A percentile compares a stretch with the other conserved stretches of the same genome.
Conservation (phyloP, 2,797 vertebrate species). For the Todus mexicanus region DNA sequence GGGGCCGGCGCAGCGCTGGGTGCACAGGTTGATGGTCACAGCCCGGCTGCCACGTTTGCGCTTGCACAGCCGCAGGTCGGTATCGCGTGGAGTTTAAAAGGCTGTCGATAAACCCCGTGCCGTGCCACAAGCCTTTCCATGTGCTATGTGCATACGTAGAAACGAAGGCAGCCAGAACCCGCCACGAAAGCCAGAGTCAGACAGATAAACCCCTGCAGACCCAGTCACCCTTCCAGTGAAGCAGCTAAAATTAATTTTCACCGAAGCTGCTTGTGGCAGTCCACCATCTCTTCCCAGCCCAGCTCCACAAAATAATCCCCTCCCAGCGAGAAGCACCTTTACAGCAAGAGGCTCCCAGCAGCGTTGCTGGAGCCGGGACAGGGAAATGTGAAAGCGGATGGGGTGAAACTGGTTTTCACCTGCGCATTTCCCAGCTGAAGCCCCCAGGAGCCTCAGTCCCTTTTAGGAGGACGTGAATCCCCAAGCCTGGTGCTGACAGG, state of each 20-base stretch:
- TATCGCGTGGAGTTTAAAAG: neutral
- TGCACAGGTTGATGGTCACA: neutral
- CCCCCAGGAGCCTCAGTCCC: neutral
- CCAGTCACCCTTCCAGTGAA: neutral
- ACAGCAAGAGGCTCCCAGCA: neutral
- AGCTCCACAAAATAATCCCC: neutral
- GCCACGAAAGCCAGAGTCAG: neutral
- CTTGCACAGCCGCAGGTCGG: neutral
- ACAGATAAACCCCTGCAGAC: neutral
- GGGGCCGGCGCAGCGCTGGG: fast-evolving
- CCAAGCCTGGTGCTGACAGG: neutral
- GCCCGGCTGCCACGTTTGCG: neutral
- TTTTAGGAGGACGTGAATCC: fast-evolving
- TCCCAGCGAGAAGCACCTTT: neutral
- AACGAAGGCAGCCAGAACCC: neutral
- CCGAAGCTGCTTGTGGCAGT: neutral
- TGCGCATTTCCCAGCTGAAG: neutral
- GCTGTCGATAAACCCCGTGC: neutral
- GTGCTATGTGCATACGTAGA: neutral
- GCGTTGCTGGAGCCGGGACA: neutral
- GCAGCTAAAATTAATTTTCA: neutral
- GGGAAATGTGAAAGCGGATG: neutral
- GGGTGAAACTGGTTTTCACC: neutral
- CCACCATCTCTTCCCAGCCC: neutral
- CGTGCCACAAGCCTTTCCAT: neutral